Conservation (phyloP, 2,113 vertebrate species). For the Lophura nycthemera region DNA sequence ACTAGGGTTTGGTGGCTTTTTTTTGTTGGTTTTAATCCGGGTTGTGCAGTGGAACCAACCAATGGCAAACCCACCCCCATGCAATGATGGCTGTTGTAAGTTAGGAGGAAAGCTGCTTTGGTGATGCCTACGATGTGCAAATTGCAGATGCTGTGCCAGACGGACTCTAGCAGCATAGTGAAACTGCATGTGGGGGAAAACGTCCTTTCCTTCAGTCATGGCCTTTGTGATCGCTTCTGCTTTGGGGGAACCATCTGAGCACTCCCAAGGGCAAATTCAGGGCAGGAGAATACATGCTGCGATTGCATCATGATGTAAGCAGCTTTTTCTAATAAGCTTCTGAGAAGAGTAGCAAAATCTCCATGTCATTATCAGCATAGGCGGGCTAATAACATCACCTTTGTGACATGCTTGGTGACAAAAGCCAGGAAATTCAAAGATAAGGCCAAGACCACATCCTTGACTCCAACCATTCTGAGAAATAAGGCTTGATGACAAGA, state of each 20-base stretch:
- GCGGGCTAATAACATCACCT: neutral
- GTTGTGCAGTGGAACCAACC: neutral
- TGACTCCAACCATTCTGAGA: constrained; percentile 4
- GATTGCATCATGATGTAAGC: neutral
- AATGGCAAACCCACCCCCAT: neutral
- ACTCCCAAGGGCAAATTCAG: neutral
- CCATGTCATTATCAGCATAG: neutral
- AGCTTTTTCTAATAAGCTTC: neutral
- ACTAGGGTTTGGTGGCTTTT: neutral
- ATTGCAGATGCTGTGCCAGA: neutral
- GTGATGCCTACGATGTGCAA: neutral
- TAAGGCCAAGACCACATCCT: constrained; percentile 9
- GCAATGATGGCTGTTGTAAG: neutral
- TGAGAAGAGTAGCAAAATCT: neutral
- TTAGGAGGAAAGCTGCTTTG: neutral
- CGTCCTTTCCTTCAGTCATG: neutral
- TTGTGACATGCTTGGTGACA: neutral
- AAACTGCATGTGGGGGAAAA: neutral
- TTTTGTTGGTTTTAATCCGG: neutral
- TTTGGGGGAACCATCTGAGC: neutral
- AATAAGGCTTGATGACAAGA: neutral
- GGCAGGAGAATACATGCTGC: neutral
- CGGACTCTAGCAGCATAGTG: neutral
- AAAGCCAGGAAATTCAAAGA: constrained; percentile 52
- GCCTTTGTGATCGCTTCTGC: neutral